Evolutionary conservation across 1,140 invertebrate species (phyloP), one percentile per base, ranked within the genome.

Genomic region (Sminthurinus signatus): DNA sequence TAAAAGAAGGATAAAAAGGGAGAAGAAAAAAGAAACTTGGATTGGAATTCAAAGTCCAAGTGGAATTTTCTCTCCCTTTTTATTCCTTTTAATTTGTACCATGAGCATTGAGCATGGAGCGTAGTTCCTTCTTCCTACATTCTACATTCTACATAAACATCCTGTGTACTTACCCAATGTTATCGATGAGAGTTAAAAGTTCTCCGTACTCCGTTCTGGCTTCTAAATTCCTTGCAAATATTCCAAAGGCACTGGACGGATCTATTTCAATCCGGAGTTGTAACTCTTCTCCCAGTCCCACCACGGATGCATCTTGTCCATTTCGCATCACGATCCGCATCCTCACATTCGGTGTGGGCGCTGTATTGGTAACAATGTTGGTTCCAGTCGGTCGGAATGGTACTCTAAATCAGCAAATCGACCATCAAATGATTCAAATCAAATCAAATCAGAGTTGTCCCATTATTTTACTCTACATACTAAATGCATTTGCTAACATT

Each of bases 151-250:
- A n/a, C n/a, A n/a, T n/a, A n/a, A n/a, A n/a, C n/a, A n/a, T n/a
- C n/a, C 8, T 19, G 19, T 8, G 15, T 19, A n/a, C 72, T 73
- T 72, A 80, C 78, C 80, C 80, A 61, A 76, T 74, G 55, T 76
- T 76, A 64, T 81, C 80, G 66, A 81, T 76, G 0, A 81, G 73
- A 36, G 78, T 79, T 43, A 81, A 69, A 0, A 79, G 74, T 69
- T 81, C 80, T 29, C 79, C 79, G 69, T 78, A 79, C 54, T 80
- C 77, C 46, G 79, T 81, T 50, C 78, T 64, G 1, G 80, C 80
- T 73, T 80, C 79, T 42, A 81, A 67, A 68, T 81, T 81, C 19
- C 79, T 70, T 17, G 78, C 80, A 73, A 81, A 80, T 27, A 81
- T 79, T 15, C 77, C 80, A 72, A 81, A 80, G 10, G 79, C 76